Percentiles rank a stretch among this genome's conserved stretches.
These are phyloP conservation scores for Drosophila burlai DNA, from an alignment of 1,140 invertebrate species.

Conservation along the genomic window DNA sequence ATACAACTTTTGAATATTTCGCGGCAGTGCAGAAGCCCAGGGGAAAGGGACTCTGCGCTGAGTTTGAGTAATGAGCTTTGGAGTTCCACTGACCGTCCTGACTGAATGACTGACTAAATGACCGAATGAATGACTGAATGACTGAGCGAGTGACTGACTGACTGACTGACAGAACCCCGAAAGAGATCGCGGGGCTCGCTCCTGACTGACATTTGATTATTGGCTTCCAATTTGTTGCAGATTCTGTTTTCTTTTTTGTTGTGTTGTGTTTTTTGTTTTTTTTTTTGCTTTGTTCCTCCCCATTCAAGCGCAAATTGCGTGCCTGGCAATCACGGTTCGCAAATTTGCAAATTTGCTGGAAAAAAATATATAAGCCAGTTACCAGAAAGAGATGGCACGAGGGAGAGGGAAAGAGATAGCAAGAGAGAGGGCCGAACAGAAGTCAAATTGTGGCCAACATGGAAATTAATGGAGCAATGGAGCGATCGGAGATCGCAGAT, in stretches of 20 bases:
- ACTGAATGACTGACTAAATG: constrained; percentile 37
- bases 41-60: constrained; percentile 8
- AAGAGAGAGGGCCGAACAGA: constrained; percentile 60
- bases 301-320: constrained; percentile 72
- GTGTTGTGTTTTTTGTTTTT: constrained; percentile 4
- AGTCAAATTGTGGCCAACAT: constrained; percentile 83
- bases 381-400: constrained; percentile 31
- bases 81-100: constrained; percentile 41
- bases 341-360: constrained; percentile 72
- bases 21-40: background rate
- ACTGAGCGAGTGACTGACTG: constrained; percentile 16
- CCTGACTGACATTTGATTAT: constrained; percentile 85
- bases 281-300: background rate
- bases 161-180: constrained; percentile 15
- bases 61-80: constrained; percentile 74
- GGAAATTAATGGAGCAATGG: constrained; percentile 73
- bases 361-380: background rate
- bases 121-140: constrained; percentile 36
- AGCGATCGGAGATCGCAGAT: constrained; percentile 35
- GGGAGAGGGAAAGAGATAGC: constrained; percentile 30
- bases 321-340: constrained; percentile 70
- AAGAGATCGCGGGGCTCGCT: constrained; percentile 31
- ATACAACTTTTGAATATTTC: background rate
- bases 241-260: constrained; percentile 41
- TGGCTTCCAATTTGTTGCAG: constrained; percentile 84